Percentiles rank a stretch among this genome's conserved stretches.
These are phyloP conservation scores for Anthoscopus minutus DNA, from an alignment of 2,113 vertebrate species.

Conservation along the genomic window DNA sequence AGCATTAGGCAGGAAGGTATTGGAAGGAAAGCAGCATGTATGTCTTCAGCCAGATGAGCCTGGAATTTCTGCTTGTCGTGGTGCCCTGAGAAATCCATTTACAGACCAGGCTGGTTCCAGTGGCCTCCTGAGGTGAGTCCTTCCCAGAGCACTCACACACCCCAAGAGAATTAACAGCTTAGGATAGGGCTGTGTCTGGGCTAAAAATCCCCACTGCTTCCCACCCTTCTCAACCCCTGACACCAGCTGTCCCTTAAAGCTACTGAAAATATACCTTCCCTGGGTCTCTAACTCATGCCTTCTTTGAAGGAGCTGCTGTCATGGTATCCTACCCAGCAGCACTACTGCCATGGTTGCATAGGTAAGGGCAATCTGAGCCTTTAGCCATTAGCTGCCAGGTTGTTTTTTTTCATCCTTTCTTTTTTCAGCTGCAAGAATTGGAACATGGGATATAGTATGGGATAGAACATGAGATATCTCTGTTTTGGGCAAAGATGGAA, in stretches of 20 bases:
- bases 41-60: neutral
- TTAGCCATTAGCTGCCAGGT: neutral
- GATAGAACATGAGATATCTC: too few relatives aligned
- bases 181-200: neutral
- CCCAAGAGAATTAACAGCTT: neutral
- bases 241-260: neutral
- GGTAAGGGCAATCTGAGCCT: neutral
- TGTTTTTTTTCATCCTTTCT: neutral
- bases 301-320: neutral
- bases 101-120: neutral
- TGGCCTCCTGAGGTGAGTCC: neutral
- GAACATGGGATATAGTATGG: neutral
- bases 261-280: neutral
- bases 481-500: neutral
- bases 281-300: neutral
- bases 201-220: neutral
- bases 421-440: neutral
- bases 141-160: neutral
- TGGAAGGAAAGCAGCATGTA: neutral
- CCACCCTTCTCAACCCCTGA: neutral
- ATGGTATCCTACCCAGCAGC: neutral
- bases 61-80: neutral
- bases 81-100: neutral
- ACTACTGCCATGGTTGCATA: accelerated
- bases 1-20: neutral